Conservation (phyloP, 2,888 invertebrate species). For the Eupithecia inturbata region DNA sequence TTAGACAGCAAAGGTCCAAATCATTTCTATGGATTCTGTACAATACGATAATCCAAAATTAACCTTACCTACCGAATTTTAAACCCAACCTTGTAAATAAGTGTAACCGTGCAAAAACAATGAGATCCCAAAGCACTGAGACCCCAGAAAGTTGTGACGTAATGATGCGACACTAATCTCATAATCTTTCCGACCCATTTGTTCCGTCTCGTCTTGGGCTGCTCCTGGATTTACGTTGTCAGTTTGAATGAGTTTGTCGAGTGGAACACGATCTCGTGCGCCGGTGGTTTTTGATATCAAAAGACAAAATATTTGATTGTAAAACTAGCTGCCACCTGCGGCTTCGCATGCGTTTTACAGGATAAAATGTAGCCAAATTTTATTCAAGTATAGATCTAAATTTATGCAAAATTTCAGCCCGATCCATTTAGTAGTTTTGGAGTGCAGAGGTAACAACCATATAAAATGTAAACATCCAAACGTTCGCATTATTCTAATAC, state of each 20-base stretch:
- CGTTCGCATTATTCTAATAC: too few species aligned
- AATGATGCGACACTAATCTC: slow-evolving; percentile 59
- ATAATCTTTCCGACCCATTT: slow-evolving; percentile 66
- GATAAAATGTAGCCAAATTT: too few species aligned
- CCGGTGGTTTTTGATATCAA: not conserved
- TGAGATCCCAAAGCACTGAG: slow-evolving; percentile 1
- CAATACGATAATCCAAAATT: not conserved
- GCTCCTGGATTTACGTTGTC: slow-evolving; percentile 11
- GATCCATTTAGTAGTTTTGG: too few species aligned
- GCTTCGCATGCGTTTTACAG: not conserved
- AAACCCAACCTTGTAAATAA: not conserved
- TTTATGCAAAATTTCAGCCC: too few species aligned
- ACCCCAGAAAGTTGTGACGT: slow-evolving; percentile 31
- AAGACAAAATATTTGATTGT: not conserved
- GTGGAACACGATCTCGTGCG: not conserved
- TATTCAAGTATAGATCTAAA: too few species aligned
- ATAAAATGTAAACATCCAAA: too few species aligned
- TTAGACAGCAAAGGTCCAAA: too few species aligned
- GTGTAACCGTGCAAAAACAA: not conserved
- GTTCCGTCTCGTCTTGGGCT: slow-evolving; percentile 4
- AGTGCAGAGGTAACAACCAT: too few species aligned
- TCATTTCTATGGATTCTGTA: not conserved
- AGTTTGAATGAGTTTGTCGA: slow-evolving; percentile 14
- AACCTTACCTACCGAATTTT: not conserved
- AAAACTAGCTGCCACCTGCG: not conserved